Evolutionary conservation across 2,113 vertebrate species (phyloP).

Genomic region (Colinus virginianus): DNA sequence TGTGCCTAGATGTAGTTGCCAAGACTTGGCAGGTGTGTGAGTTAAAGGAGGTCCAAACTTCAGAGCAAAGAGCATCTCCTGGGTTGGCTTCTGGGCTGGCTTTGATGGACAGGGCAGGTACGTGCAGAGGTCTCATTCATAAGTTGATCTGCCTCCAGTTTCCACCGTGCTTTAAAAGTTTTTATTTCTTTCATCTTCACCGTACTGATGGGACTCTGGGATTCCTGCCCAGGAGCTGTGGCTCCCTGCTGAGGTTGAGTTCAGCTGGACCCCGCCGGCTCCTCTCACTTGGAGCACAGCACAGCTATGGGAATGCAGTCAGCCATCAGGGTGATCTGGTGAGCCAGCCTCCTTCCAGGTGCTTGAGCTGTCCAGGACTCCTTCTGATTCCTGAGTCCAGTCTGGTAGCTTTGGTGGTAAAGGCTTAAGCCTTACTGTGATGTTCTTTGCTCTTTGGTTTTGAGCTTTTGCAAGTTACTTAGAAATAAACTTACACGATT

Average conservation of each 20-base stretch:
- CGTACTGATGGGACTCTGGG: not conserved
- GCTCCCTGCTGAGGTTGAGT: not conserved
- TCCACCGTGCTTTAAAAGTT: not conserved
- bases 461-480: not conserved
- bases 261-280: not conserved
- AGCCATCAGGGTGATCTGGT: rapidly evolving
- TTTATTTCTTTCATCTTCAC: not conserved
- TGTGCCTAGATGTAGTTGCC: not conserved
- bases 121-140: not conserved
- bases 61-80: not conserved
- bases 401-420: not conserved
- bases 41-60: not conserved
- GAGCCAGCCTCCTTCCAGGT: not conserved
- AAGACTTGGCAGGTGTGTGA: not conserved
- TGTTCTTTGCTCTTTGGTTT: not conserved
- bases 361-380: not conserved
- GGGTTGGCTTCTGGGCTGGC: not conserved
- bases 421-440: not conserved
- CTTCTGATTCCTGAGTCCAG: rapidly evolving
- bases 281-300: not conserved
- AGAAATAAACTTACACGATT: not conserved
- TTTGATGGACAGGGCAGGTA: not conserved
- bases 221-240: not conserved
- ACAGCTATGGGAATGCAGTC: not conserved
- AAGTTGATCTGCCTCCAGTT: not conserved